Base-by-base conservation (phyloP, 1,140 invertebrate genomes). In the Triops longicaudatus region DNA sequence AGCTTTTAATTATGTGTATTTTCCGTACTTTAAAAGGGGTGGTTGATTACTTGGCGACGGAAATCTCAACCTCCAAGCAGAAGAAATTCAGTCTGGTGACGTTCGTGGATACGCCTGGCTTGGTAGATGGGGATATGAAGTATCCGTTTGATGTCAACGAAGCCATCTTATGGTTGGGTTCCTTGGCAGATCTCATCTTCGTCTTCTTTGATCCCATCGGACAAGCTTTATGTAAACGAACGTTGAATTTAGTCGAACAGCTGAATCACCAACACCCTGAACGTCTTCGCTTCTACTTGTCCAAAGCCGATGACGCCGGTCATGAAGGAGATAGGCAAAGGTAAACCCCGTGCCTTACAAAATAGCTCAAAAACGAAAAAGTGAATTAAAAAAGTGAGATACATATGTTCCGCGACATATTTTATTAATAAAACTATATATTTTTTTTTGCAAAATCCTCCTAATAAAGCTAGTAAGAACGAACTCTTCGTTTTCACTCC, bases 121-220 rank as follows among this genome's bases (percentile, higher is more conserved):
- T 90, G 11, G 89, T 89, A 3, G 88, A 90, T 84, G 89, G 89
- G 3, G 88, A 88, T 79, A 88, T 89, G 88, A 87, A 88, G 78
- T 90, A 90, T 83, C 88, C 88, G 9, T 90, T 88, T 84, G 88
- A 89, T 85, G 88, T 90, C 10, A 88, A 89, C 80, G 83, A 88
- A 79, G 82, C 88, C 22, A 86, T 90, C 73, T 80, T 86, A 4
- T 89, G 88, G 87, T 81, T 90, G 43, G 88, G 86, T 86, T 83
- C 82, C 81, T 82, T 88, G 73, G 87, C 88, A 17, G 89, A 89
- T 80, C 81, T 89, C 78, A 87, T 89, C 74, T 88, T 89, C 83
- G 88, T 89, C 0, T 89, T 89, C 83, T 89, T 90, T 82, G 88
- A 90, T 81, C 89, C 88, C 0, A 89, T 89, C 83, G 88, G 88